phyloP scores from a whole-genome alignment of 2,113 vertebrate genomes.

The Clupea harengus region DNA sequence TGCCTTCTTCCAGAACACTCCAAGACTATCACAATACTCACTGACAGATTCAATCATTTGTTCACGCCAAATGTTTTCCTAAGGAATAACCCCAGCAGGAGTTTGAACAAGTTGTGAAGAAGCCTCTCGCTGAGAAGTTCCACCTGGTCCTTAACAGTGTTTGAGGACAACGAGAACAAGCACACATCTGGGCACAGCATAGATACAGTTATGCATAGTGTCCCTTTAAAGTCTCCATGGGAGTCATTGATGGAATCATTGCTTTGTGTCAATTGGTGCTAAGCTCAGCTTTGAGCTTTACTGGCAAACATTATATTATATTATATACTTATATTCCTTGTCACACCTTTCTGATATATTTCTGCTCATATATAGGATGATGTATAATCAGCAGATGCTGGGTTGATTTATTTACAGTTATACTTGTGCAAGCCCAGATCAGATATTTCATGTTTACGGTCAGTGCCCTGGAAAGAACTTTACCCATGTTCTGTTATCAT shows the following conservation, averaged over 20 bases:
- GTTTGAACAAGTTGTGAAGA: slow-evolving; percentile 4
- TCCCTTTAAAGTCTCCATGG: not conserved
- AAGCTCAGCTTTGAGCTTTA: not conserved
- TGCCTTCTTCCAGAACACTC: slow-evolving; percentile 26
- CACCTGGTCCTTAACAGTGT: not conserved
- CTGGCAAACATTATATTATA: too few relatives aligned
- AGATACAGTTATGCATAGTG: not conserved
- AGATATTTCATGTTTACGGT: not conserved
- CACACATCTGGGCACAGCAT: not conserved
- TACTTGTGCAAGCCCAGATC: not conserved
- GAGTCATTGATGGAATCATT: not conserved
- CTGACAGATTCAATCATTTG: slow-evolving; percentile 49
- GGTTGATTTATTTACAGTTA: not conserved
- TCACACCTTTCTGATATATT: not conserved
- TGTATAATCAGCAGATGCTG: not conserved
- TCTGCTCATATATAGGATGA: not conserved
- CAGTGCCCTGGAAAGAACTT: not conserved
- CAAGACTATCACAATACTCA: slow-evolving; percentile 44
- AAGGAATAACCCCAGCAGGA: not conserved
- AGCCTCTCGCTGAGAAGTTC: not conserved
- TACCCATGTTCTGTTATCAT: not conserved
- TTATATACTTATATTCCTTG: not conserved
- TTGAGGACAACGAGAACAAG: not conserved
- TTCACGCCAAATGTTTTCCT: slow-evolving; percentile 37
- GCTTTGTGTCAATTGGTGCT: not conserved